Evolutionary conservation across 2,113 vertebrate species (phyloP).

Genomic region (Eidolon helvum): DNA sequence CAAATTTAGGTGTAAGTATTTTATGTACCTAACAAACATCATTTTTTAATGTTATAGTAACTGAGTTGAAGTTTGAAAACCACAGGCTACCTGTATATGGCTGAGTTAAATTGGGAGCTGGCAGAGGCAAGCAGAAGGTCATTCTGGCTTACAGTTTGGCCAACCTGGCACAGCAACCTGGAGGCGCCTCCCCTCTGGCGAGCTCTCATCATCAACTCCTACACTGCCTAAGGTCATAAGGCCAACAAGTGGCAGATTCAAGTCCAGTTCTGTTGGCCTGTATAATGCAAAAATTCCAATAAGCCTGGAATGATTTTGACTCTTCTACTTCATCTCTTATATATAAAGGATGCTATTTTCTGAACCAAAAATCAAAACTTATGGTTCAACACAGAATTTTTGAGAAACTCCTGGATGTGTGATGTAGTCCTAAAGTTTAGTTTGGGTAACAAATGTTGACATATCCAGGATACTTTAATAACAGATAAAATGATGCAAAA

Average conservation of each 20-base stretch:
- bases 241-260: not conserved
- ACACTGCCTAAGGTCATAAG: not conserved
- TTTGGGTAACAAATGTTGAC: not conserved
- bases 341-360: not conserved
- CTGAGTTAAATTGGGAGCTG: not conserved
- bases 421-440: not conserved
- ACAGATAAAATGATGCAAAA: not conserved
- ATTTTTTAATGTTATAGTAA: constrained; percentile 11
- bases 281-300: not conserved
- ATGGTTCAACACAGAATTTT: not conserved
- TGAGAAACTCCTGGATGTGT: not conserved
- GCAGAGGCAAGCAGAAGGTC: not conserved
- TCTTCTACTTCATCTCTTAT: not conserved
- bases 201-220: not conserved
- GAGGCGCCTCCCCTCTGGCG: not conserved
- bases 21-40: not conserved
- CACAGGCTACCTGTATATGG: not conserved
- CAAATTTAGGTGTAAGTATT: not conserved
- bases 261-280: not conserved
- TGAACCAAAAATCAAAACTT: not conserved
- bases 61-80: not conserved
- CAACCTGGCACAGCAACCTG: not conserved
- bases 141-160: not conserved
- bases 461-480: not conserved
- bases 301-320: not conserved